phyloP scores from a whole-genome alignment of 2,888 invertebrate genomes.

The Agrotis segetum region DNA sequence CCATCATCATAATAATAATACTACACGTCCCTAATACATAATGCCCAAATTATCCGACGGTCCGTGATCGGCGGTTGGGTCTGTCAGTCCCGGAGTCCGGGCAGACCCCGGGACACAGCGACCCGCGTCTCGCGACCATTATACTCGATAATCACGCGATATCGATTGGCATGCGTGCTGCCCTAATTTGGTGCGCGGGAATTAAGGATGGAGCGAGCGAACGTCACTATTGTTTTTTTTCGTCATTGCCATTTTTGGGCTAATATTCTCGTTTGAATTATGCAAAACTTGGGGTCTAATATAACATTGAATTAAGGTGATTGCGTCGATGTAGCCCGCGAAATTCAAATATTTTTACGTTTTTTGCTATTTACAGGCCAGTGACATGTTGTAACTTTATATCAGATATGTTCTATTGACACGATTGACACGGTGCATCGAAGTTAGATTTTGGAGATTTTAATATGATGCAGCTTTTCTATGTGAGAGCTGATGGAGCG shows the following conservation, averaged over 20 bases:
- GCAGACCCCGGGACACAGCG: conserved; percentile 61
- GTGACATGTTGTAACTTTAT: too few species aligned
- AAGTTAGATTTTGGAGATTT: too few species aligned
- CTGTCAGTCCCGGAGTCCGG: conserved; percentile 29
- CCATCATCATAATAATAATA: conserved; percentile 59
- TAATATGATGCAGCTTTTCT: too few species aligned
- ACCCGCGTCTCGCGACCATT: conserved; percentile 72
- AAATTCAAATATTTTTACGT: too few species aligned
- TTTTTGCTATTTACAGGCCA: too few species aligned
- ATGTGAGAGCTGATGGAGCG: too few species aligned
- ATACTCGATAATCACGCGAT: conserved; percentile 88
- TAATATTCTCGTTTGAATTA: conserved; percentile 16
- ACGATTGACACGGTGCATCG: too few species aligned
- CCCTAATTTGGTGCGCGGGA: conserved; percentile 77
- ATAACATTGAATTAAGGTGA: not conserved
- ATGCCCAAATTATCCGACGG: conserved; percentile 71
- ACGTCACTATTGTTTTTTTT: conserved; percentile 47
- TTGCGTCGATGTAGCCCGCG: too few species aligned
- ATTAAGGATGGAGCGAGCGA: conserved; percentile 51
- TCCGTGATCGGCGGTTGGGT: conserved; percentile 28
- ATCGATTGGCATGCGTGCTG: conserved; percentile 85
- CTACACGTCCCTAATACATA: conserved; percentile 60
- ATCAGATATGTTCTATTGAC: too few species aligned
- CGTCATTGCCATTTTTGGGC: conserved; percentile 22
- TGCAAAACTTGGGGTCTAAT: conserved; percentile 13